phyloP scores from a whole-genome alignment of 2,797 vertebrate genomes.

The Hydrolagus colliei region DNA sequence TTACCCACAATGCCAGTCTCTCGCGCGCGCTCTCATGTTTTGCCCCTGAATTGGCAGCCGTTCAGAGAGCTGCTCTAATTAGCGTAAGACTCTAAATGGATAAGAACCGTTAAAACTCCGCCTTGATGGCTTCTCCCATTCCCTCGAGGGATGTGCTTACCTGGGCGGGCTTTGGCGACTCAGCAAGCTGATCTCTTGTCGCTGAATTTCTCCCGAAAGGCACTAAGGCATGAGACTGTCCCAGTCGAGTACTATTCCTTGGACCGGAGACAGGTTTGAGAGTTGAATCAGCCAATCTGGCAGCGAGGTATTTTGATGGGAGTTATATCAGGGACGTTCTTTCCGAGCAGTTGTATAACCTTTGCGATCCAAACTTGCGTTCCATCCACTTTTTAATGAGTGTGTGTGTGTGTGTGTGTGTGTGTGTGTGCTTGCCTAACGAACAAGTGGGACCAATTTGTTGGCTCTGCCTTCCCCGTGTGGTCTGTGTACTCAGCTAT shows the following conservation, averaged over 20 bases:
- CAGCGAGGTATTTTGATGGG: background rate
- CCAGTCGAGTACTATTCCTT: background rate
- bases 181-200: background rate
- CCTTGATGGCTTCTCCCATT: background rate
- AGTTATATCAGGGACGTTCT: background rate
- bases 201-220: background rate
- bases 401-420: too few relatives aligned
- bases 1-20: too few relatives aligned
- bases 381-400: too few relatives aligned
- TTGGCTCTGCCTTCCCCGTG: too few relatives aligned
- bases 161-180: background rate
- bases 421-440: too few relatives aligned
- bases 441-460: too few relatives aligned
- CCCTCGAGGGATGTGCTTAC: too few relatives aligned
- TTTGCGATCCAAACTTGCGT: too few relatives aligned
- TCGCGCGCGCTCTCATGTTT: too few relatives aligned
- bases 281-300: background rate
- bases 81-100: background rate
- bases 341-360: background rate
- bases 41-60: background rate
- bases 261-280: background rate
- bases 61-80: background rate
- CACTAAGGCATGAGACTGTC: background rate
- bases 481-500: too few relatives aligned
- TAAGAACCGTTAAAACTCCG: background rate